phyloP scores from a whole-genome alignment of 53 echinoderm and acorn worm genomes.

The Actinopyga echinites region DNA sequence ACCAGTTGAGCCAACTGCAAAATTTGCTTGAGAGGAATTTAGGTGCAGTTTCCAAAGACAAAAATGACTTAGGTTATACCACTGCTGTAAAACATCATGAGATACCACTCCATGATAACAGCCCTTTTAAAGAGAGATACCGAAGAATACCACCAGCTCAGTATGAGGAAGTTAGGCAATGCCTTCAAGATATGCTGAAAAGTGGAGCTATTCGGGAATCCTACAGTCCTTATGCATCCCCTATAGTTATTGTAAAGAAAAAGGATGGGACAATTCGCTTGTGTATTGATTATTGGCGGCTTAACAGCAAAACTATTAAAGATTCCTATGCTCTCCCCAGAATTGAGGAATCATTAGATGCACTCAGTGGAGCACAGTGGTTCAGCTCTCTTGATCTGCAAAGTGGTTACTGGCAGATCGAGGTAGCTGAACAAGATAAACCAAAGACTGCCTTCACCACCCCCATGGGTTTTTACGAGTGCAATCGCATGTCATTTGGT shows the following conservation, averaged over 20 bases:
- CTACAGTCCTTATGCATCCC: conserved; percentile 53
- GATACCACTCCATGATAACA: conserved; percentile 42
- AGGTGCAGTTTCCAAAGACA: background rate
- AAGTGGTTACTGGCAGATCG: conserved; percentile 57
- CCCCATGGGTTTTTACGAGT: no score
- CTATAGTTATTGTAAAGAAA: conserved; percentile 52
- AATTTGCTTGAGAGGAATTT: background rate
- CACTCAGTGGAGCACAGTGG: no score
- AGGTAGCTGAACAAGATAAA: no score
- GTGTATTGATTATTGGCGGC: conserved; percentile 45
- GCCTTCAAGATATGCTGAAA: conserved; percentile 35
- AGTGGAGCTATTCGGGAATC: conserved; percentile 51
- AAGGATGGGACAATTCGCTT: conserved; percentile 42
- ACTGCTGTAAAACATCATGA: conserved; percentile 15
- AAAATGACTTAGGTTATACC: conserved; percentile 43
- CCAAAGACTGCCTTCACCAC: no score
- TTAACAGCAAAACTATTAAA: conserved; percentile 29
- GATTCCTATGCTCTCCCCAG: conserved; percentile 56
- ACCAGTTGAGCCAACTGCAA: background rate
- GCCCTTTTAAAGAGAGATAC: conserved; percentile 45
- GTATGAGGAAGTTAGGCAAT: conserved; percentile 50
- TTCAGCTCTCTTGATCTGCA: no score
- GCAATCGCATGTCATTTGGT: conserved; percentile 20
- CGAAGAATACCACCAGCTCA: conserved; percentile 46
- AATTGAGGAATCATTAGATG: no score